Evolutionary conservation across 2,113 vertebrate species (phyloP).

Genomic region (Mesocricetus auratus): DNA sequence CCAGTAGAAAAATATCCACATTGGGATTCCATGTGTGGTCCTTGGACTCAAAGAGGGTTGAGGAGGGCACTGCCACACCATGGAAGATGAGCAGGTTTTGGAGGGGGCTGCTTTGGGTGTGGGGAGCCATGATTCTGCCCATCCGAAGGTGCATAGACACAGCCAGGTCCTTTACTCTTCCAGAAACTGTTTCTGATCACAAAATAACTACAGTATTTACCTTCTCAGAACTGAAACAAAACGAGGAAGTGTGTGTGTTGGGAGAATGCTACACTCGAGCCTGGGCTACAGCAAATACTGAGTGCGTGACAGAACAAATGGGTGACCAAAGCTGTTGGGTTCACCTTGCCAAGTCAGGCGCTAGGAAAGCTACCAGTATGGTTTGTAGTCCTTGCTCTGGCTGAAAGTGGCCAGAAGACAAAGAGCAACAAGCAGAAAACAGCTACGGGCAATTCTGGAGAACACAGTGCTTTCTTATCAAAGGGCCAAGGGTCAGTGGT

Average conservation of each 20-base stretch:
- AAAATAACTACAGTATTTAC: background rate
- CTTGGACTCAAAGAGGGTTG: too few species aligned
- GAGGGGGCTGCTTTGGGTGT: background rate
- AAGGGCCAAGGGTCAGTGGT: background rate
- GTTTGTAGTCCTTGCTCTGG: background rate
- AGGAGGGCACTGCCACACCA: fast-evolving
- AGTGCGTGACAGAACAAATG: background rate
- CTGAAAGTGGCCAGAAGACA: background rate
- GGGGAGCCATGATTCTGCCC: background rate
- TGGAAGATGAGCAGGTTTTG: background rate
- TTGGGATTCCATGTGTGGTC: background rate
- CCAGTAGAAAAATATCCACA: background rate
- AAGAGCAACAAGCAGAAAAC: background rate
- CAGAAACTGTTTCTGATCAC: background rate
- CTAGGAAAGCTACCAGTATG: background rate
- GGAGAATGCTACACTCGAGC: background rate
- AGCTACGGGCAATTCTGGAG: background rate
- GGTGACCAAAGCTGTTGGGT: background rate
- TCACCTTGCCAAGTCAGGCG: background rate
- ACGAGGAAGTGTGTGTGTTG: background rate
- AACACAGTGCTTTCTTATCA: background rate
- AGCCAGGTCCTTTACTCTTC: background rate
- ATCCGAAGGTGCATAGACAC: background rate
- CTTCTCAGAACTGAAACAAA: background rate
- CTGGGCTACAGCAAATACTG: background rate